A percentile compares a stretch with the other conserved stretches of the same genome.
phyloP scores from a whole-genome alignment of 2,113 vertebrate species.

The Psammodynastes pulverulentus region DNA sequence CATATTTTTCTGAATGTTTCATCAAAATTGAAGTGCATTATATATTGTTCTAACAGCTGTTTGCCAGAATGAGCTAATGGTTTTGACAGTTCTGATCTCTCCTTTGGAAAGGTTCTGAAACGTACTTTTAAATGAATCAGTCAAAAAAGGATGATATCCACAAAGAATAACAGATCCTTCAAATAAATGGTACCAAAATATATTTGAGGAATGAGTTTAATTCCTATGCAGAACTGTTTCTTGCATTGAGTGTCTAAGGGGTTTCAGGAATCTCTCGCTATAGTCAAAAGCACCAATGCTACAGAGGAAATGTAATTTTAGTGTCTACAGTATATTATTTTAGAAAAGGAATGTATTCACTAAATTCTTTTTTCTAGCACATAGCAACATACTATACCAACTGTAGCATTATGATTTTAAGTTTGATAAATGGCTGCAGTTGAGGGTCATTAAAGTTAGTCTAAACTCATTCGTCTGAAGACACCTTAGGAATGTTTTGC shows the following conservation, averaged over 20 bases:
- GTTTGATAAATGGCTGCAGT: background rate
- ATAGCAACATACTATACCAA: background rate
- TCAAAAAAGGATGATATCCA: background rate
- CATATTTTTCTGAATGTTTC: background rate
- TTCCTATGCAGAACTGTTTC: background rate
- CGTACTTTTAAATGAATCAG: background rate
- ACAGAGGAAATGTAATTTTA: background rate
- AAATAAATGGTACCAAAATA: background rate
- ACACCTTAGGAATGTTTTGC: background rate
- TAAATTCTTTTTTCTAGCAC: background rate
- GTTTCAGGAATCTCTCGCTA: background rate
- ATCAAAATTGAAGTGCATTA: background rate
- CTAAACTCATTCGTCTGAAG: conserved; percentile 9
- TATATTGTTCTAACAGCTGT: background rate
- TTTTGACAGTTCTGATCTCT: background rate
- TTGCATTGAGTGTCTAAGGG: background rate
- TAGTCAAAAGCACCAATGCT: background rate
- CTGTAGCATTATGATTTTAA: background rate
- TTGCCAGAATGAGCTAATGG: background rate
- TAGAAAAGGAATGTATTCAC: background rate
- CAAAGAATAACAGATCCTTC: background rate
- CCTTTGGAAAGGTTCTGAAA: background rate
- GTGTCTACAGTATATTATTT: background rate
- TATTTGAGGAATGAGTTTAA: background rate
- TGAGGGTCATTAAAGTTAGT: conserved; percentile 17